Conservation (phyloP, 1,140 invertebrate species). For the Lepidostoma basale region DNA sequence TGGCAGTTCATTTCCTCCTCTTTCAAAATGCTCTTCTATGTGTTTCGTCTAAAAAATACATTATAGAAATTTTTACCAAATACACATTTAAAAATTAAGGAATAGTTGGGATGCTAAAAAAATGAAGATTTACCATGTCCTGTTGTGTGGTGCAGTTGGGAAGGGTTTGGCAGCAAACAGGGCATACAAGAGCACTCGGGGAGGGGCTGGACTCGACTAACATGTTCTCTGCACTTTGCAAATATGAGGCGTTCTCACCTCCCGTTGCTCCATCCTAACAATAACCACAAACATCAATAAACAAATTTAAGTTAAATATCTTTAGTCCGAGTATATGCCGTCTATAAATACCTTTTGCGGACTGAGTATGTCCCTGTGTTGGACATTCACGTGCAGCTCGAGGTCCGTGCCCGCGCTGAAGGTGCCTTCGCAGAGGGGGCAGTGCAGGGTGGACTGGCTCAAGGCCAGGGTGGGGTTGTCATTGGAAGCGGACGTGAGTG, state of each 20-base stretch:
- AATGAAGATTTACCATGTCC: slow-evolving; percentile 53
- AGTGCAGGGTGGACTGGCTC: slow-evolving; percentile 59
- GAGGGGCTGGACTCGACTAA: slow-evolving; percentile 59
- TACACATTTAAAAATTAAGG: not conserved
- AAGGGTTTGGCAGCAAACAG: slow-evolving; percentile 58
- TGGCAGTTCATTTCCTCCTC: slow-evolving; percentile 45
- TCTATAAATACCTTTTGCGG: slow-evolving; percentile 51
- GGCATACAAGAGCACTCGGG: slow-evolving; percentile 55
- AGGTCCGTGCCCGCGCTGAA: slow-evolving; percentile 78
- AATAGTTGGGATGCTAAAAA: too few species aligned
- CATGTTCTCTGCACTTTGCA: slow-evolving; percentile 49
- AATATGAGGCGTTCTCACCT: slow-evolving; percentile 34
- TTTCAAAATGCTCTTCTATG: slow-evolving; percentile 73
- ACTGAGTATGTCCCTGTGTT: slow-evolving; percentile 67
- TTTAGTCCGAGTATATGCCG: not conserved
- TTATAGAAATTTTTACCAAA: slow-evolving; percentile 4
- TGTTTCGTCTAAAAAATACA: slow-evolving; percentile 60
- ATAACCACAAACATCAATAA: not conserved
- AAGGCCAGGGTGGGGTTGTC: slow-evolving; percentile 55
- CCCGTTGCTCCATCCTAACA: slow-evolving; percentile 39
- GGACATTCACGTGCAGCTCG: slow-evolving; percentile 84
- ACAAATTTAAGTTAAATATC: not conserved
- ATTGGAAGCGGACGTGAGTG: slow-evolving; percentile 47
- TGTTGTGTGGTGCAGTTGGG: slow-evolving; percentile 54
- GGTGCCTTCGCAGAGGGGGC: slow-evolving; percentile 74